These are phyloP conservation scores for Anthophora plumipes DNA, from an alignment of 2,888 invertebrate species.

Conservation along the genomic window DNA sequence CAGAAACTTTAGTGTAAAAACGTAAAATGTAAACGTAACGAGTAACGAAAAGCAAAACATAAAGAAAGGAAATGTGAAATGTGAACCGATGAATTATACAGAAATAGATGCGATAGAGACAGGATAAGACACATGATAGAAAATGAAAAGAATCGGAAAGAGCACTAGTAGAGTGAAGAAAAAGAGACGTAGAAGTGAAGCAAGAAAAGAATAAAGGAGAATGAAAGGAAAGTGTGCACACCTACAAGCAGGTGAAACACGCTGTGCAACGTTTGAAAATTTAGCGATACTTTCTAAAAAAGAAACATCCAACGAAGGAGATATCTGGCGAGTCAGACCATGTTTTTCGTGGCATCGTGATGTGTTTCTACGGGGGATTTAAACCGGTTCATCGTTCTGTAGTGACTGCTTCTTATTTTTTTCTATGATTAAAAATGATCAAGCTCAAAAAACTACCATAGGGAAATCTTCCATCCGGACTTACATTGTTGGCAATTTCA, in stretches of 20 bases:
- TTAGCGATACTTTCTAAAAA: constrained; percentile 47
- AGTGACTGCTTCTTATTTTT: constrained; percentile 22
- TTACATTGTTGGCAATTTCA: constrained; percentile 33
- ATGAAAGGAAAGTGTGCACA: constrained; percentile 23
- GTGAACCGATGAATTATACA: constrained; percentile 3
- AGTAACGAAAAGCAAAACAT: not conserved
- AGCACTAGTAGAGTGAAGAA: too few species aligned
- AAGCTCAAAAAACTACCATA: constrained; percentile 28
- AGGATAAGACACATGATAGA: not conserved
- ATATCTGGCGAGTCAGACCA: constrained; percentile 22
- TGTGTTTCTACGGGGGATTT: constrained; percentile 32
- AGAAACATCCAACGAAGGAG: constrained; percentile 6
- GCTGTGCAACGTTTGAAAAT: constrained; percentile 48
- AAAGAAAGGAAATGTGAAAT: not conserved
- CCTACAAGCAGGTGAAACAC: constrained; percentile 17
- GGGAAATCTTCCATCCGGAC: constrained; percentile 31
- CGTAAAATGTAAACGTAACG: constrained; percentile 11
- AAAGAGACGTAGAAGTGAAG: not conserved
- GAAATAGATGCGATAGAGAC: not conserved
- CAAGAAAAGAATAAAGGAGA: not conserved
- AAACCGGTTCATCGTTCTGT: not conserved
- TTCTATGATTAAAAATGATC: constrained; percentile 34
- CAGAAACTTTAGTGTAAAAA: constrained; percentile 17
- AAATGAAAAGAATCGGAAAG: constrained; percentile 2
- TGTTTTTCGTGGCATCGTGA: constrained; percentile 27